Evolutionary conservation across 35 echinoderm and acorn worm genomes (phyloP).

Genomic region (Eucidaris tribuloides): DNA sequence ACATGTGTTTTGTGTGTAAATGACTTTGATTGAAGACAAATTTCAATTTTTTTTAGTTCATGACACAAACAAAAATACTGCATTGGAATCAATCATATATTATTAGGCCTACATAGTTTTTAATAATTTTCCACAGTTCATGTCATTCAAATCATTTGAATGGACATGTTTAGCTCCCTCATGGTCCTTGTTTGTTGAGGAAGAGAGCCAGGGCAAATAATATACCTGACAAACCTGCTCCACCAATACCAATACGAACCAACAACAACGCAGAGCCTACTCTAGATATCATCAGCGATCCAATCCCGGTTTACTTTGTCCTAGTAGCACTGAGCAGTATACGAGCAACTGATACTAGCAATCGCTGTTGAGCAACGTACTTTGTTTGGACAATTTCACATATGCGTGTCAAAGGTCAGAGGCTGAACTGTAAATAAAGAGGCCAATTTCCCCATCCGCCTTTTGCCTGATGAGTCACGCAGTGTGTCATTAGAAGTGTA

Average conservation of each 20-base stretch:
- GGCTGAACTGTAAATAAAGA: conserved; percentile 21
- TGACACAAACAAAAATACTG: neutral
- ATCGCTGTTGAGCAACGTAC: conserved; percentile 13
- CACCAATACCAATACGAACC: too few species aligned
- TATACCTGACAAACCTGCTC: too few species aligned
- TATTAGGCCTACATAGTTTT: neutral
- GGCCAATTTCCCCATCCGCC: neutral
- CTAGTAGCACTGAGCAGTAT: neutral
- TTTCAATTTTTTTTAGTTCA: neutral
- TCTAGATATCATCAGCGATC: neutral
- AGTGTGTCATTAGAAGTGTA: neutral
- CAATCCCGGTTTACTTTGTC: neutral
- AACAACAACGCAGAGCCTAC: neutral
- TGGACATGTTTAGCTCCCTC: neutral
- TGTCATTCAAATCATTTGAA: neutral
- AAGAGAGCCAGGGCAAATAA: too few species aligned
- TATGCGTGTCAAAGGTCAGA: conserved; percentile 22
- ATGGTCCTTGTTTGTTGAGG: neutral
- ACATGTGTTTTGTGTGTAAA: neutral
- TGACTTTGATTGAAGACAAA: neutral
- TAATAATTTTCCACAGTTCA: neutral
- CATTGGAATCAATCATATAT: neutral
- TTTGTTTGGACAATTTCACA: conserved; percentile 26
- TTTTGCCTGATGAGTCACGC: neutral
- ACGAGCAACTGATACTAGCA: conserved; percentile 1